Conservation (phyloP, 1,140 invertebrate species). For the Cheumatopsyche charites region DNA sequence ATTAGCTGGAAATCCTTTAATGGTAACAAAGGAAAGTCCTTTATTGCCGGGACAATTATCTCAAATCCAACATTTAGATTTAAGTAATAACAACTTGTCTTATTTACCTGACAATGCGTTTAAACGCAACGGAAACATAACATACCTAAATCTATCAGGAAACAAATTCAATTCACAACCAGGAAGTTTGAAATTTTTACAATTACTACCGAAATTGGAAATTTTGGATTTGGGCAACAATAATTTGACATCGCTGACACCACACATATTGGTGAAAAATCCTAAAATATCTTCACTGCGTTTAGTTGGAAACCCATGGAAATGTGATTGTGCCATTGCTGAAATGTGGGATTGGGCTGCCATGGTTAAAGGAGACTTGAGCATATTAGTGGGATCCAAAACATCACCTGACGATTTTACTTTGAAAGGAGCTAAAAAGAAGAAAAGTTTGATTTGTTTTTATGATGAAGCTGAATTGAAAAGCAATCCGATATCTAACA, state of each 20-base stretch:
- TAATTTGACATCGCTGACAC: slow-evolving; percentile 66
- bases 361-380: slow-evolving; percentile 68
- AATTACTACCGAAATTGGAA: slow-evolving; percentile 65
- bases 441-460: slow-evolving; percentile 68
- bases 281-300: slow-evolving; percentile 65
- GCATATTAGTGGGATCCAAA: slow-evolving; percentile 69
- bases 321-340: slow-evolving; percentile 71
- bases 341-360: slow-evolving; percentile 77
- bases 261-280: slow-evolving; percentile 64
- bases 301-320: slow-evolving; percentile 72
- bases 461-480: slow-evolving; percentile 66
- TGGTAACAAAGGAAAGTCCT: slow-evolving; percentile 63
- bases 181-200: slow-evolving; percentile 64
- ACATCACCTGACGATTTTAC: slow-evolving; percentile 65
- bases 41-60: slow-evolving; percentile 70
- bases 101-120: slow-evolving; percentile 68
- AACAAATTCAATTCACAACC: slow-evolving; percentile 63
- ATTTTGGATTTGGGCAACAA: slow-evolving; percentile 70
- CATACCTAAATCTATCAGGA: slow-evolving; percentile 66
- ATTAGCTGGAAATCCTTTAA: slow-evolving; percentile 71
- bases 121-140: slow-evolving; percentile 66
- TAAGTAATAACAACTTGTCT: slow-evolving; percentile 70
- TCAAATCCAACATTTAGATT: slow-evolving; percentile 67
- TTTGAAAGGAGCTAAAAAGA: slow-evolving; percentile 66
- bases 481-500: slow-evolving; percentile 60